A percentile compares a stretch with the other conserved stretches of the same genome.
Conservation (phyloP, 2,113 vertebrate species). For the Manacus vitellinus region DNA sequence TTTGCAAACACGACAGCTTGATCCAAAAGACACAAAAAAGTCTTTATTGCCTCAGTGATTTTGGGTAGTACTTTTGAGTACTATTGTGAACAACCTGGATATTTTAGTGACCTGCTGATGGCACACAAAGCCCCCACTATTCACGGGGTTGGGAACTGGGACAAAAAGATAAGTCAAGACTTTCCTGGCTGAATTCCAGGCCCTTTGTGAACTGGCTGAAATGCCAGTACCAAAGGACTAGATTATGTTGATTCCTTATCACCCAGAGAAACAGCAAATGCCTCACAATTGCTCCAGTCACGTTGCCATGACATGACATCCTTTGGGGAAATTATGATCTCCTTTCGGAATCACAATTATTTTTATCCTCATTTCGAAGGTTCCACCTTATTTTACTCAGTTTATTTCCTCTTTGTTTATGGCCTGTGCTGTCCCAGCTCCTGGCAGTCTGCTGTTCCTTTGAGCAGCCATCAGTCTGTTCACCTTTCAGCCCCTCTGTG, state of each 20-base stretch:
- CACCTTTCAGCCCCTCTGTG: slow-evolving; percentile 27
- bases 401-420: neutral
- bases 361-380: slow-evolving; percentile 1
- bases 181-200: slow-evolving; percentile 39
- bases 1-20: slow-evolving; percentile 35
- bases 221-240: neutral
- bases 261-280: slow-evolving; percentile 1
- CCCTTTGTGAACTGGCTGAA: slow-evolving; percentile 40
- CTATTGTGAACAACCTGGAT: neutral
- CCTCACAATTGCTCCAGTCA: neutral
- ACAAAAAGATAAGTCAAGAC: slow-evolving; percentile 46
- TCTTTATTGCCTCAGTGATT: neutral
- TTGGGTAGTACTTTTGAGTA: neutral
- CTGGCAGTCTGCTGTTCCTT: neutral
- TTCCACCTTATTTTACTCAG: neutral
- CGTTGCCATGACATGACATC: neutral
- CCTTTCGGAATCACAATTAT: neutral
- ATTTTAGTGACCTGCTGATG: neutral
- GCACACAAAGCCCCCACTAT: neutral
- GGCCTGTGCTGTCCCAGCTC: neutral
- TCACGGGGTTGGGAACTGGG: neutral
- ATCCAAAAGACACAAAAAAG: neutral
- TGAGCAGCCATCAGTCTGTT: neutral
- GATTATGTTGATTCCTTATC: slow-evolving; percentile 50
- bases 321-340: slow-evolving; percentile 7